Evolutionary conservation across 2,113 vertebrate species (phyloP), one percentile per base, ranked within the genome.

Genomic region (Dinomys branickii): DNA sequence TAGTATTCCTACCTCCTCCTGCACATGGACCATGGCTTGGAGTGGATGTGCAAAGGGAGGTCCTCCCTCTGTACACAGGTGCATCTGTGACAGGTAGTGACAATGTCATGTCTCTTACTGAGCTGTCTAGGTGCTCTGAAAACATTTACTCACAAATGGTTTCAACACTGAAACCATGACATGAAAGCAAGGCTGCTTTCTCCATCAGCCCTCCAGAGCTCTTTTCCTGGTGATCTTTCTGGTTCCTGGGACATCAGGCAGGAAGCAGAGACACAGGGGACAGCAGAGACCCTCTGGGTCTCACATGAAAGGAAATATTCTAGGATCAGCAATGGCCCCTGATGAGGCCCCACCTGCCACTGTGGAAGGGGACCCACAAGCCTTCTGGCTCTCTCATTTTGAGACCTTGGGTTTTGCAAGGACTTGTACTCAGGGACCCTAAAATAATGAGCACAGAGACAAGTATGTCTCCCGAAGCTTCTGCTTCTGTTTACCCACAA

Each of bases 41-140:
- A 26, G 67, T 28, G 1, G 58, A 12, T 30, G 5, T 2, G 2
- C 7, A 16, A 1, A 0, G 10, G 56, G 16, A 38, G 33, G n/a
- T 63, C 12, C 17, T 47, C 54, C 35, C 7, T 3, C 10, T 9
- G 28, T 24, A 16, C 33, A n/a, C 1, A 14, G 26, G 5, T 1
- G 8, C 0, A 7, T 24, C 17, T 1, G 33, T 24, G 16, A 0
- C 26, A 33, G 19, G 6, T 7, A 0, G 78, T 28, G 41, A 82
- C 10, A 11, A 54, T 24, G 26, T 54, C 4, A 2, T 52, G 94
- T 54, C 61, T 44, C 77, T 71, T 56, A 38, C 3, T 63, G 84
- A n/a, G 33, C 63, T 63, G 19, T 54, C n/a, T 17, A 54, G 73
- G 52, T 54, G 33, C 22, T 59, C 52, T 73, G 73, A 33, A 63